Conservation (phyloP, 2,888 invertebrate species). For the Eristalinus aeneus region DNA sequence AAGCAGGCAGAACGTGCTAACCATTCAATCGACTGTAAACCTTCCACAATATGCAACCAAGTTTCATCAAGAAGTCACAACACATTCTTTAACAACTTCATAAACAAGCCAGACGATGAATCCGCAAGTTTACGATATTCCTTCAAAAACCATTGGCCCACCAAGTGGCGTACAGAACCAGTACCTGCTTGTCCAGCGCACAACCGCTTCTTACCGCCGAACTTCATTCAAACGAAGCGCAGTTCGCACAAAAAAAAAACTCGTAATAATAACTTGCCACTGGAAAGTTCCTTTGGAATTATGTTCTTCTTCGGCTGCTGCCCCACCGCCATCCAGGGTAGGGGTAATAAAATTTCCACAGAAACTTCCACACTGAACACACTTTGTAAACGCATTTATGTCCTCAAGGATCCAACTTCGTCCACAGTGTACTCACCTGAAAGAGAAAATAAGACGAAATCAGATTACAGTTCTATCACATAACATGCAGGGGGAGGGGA, state of each 20-base stretch:
- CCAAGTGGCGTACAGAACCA: constrained; percentile 10
- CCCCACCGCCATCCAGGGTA: constrained; percentile 6
- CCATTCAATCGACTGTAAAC: not conserved
- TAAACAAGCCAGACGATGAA: constrained; percentile 21
- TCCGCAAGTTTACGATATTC: constrained; percentile 25
- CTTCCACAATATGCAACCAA: not conserved
- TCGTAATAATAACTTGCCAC: constrained; percentile 58
- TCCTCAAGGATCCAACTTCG: constrained; percentile 61
- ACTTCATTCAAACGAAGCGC: not conserved
- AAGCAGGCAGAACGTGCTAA: not conserved
- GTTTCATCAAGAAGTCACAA: constrained; percentile 6
- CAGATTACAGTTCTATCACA: constrained; percentile 55
- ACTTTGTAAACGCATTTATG: constrained; percentile 63
- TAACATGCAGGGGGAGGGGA: constrained; percentile 37
- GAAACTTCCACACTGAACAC: constrained; percentile 30
- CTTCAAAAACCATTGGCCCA: constrained; percentile 35
- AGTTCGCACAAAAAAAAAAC: constrained; percentile 35
- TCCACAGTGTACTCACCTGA: constrained; percentile 58
- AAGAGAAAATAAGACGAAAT: constrained; percentile 62
- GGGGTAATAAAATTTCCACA: constrained; percentile 48
- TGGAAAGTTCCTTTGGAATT: constrained; percentile 37
- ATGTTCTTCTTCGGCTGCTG: constrained; percentile 9
- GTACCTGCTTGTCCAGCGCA: not conserved
- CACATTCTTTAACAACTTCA: not conserved
- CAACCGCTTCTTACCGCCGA: not conserved